These are phyloP conservation scores for Grammomys surdaster DNA, from an alignment of 2,113 vertebrate genomes.

Conservation along the genomic window DNA sequence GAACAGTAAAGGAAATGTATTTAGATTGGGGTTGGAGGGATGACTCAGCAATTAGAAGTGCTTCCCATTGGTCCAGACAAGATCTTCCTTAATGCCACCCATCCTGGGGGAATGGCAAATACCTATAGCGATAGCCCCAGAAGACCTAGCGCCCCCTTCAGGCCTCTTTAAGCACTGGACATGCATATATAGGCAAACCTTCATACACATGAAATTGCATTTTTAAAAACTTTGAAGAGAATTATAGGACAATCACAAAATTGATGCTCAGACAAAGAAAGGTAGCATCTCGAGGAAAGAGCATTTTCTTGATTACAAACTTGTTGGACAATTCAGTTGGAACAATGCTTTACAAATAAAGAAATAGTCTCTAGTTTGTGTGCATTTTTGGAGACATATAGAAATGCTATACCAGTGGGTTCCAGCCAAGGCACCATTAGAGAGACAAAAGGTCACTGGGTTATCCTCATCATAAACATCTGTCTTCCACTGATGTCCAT, in stretches of 20 bases:
- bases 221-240: not conserved
- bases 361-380: conserved; percentile 12
- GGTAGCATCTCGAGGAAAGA: not conserved
- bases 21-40: not conserved
- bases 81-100: fast-evolving
- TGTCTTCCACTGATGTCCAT: conserved; percentile 51
- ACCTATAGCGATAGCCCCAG: not conserved
- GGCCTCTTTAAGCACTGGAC: not conserved
- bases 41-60: not conserved
- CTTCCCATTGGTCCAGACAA: no score
- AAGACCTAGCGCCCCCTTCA: not conserved
- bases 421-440: not conserved
- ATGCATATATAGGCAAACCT: not conserved
- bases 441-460: conserved; percentile 28
- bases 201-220: not conserved
- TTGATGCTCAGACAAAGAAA: not conserved
- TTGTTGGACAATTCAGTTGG: conserved; percentile 45
- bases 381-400: conserved; percentile 34
- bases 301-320: conserved; percentile 47
- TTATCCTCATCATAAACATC: conserved; percentile 19
- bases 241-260: not conserved
- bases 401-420: not conserved
- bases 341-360: conserved; percentile 4
- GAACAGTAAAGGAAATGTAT: not conserved
- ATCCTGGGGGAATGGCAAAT: no score